phyloP scores from a whole-genome alignment of 1,140 invertebrate genomes.

The Alviniconcha marisindica region DNA sequence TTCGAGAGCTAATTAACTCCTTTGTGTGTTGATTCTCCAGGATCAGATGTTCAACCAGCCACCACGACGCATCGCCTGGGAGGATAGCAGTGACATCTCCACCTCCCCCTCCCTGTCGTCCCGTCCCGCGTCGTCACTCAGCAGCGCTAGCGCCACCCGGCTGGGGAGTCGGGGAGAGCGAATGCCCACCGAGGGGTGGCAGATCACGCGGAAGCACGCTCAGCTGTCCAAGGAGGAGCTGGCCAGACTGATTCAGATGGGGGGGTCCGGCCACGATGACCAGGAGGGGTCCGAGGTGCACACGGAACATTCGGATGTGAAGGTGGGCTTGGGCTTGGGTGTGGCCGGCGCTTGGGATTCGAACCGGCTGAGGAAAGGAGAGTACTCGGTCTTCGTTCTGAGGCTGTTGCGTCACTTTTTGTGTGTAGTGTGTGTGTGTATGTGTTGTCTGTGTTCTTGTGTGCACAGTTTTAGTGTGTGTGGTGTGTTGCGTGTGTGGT shows the following conservation, averaged over 20 bases:
- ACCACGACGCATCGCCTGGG: constrained; percentile 14
- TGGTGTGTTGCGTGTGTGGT: no score
- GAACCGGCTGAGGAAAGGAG: no score
- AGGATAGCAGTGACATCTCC: constrained; percentile 22
- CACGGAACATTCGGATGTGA: constrained; percentile 45
- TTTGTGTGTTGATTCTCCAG: no score
- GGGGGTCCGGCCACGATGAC: constrained; percentile 33
- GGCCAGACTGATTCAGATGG: constrained; percentile 46
- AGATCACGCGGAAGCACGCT: constrained; percentile 68
- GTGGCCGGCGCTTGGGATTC: no score
- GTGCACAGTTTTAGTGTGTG: background rate
- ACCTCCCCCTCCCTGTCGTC: background rate
- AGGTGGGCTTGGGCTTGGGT: constrained; percentile 39
- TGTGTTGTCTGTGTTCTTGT: background rate
- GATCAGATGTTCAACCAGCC: constrained; percentile 19
- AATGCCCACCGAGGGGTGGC: constrained; percentile 70
- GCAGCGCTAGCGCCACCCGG: constrained; percentile 4
- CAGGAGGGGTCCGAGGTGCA: constrained; percentile 31
- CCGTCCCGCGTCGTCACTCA: background rate
- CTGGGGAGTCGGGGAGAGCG: constrained; percentile 10
- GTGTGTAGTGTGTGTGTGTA: no score
- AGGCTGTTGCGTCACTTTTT: no score
- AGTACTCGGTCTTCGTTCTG: no score
- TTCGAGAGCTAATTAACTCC: no score
- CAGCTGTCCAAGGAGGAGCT: constrained; percentile 66